Base-by-base conservation (phyloP, 2,888 invertebrate genomes). In the Phyto melanocephala region DNA sequence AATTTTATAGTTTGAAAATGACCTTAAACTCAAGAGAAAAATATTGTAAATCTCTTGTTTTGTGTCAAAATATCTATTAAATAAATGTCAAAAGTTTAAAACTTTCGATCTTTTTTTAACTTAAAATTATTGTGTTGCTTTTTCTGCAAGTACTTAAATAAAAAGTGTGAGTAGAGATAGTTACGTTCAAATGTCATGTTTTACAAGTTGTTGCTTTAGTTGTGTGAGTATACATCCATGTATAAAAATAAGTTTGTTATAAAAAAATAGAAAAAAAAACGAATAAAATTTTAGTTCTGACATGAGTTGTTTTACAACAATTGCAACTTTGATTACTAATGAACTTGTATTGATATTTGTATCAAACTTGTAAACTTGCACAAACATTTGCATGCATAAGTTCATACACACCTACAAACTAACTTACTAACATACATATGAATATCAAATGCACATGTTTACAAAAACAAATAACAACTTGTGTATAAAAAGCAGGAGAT, bases 161-260 rank as follows among this genome's bases (percentile, higher is more conserved):
- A 28, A 68, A 54, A 42, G 17, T 54, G 54, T 42, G 0, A 47
- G 13, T n/a, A 37, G 33, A 35, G n/a, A n/a, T n/a, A n/a, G n/a
- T n/a, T 35, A 35, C 7, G 7, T 35, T 10, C 35, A 2, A 7
- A 35, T 40, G n/a, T n/a, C 22, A 50, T 68, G 22, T 70, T 40
- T 65, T 80, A 52, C 1, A 24, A 50, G 37, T 24, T 72, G 15
- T 60, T 37, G 24, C 13, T 24, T 50, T 28, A 50, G 65, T 42
- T 42, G n/a, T 42, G 8, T 42, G 6, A 15, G n/a, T 60, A 76
- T 88, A 87, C 7, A 71, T n/a, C n/a, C n/a, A n/a, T n/a, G n/a
- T n/a, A n/a, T n/a, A n/a, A n/a, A n/a, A n/a, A n/a, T n/a, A n/a
- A n/a, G n/a, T n/a, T n/a, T n/a, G n/a, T n/a, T n/a, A n/a, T n/a